phyloP scores from a whole-genome alignment of 2,113 vertebrate species.

The Prionailurus viverrinus region DNA sequence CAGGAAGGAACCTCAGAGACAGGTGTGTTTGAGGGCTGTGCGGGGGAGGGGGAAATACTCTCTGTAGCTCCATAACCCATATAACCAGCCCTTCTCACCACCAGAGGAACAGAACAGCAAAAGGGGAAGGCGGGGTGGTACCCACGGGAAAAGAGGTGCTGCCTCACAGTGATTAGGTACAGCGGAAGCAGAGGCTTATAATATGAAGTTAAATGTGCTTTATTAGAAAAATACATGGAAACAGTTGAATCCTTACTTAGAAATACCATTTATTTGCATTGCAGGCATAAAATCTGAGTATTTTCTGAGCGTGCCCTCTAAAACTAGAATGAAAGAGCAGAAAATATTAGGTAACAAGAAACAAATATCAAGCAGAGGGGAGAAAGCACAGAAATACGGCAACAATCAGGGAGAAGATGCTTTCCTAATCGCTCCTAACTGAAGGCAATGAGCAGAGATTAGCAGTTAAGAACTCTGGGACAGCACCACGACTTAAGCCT shows the following conservation, averaged over 20 bases:
- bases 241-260: not conserved
- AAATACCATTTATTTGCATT: not conserved
- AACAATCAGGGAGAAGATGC: not conserved
- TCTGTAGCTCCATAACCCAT: not conserved
- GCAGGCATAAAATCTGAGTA: not conserved
- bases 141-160: not conserved
- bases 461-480: not conserved
- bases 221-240: slow-evolving; percentile 33
- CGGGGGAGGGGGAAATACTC: too few species aligned
- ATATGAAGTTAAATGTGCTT: not conserved
- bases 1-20: slow-evolving; percentile 28
- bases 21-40: not conserved
- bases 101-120: not conserved
- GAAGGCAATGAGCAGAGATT: not conserved
- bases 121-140: not conserved
- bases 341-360: not conserved
- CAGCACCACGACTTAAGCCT: not conserved
- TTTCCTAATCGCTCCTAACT: not conserved
- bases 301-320: not conserved
- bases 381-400: not conserved
- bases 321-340: not conserved
- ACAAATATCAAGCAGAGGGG: not conserved
- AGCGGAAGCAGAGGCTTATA: not conserved
- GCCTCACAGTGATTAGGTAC: not conserved
- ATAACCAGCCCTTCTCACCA: not conserved